These are phyloP conservation scores for Lethenteron reissneri DNA, from an alignment of 2,113 vertebrate genomes.

Conservation along the genomic window DNA sequence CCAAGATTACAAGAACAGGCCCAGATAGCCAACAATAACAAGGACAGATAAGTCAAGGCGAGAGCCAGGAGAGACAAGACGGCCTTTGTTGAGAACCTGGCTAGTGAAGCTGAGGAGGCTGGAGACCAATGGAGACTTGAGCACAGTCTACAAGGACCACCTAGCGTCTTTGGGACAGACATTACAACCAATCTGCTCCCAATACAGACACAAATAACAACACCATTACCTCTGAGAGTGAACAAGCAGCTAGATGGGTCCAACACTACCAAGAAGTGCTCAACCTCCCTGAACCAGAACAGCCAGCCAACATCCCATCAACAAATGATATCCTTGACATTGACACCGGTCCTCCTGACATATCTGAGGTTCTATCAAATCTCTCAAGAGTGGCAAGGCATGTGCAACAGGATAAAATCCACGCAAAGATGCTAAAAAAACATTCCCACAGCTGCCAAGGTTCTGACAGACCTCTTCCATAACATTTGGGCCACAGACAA, in stretches of 20 bases:
- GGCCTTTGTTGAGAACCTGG: not conserved
- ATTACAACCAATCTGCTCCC: not conserved
- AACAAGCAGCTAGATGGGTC: not conserved
- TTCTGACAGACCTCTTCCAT: conserved; percentile 7
- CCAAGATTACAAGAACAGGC: not conserved
- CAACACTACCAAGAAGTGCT: not conserved
- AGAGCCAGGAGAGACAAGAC: not conserved
- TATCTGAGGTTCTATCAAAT: not conserved
- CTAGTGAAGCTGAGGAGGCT: conserved; percentile 3
- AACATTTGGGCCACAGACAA: conserved; percentile 5
- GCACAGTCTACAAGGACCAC: not conserved
- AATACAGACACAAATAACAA: not conserved
- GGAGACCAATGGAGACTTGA: not conserved
- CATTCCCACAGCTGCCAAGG: not conserved
- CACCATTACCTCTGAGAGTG: not conserved
- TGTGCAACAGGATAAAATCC: not conserved
- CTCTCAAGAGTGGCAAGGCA: not conserved
- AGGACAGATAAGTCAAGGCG: not conserved
- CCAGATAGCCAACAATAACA: not conserved
- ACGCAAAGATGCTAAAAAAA: conserved; percentile 8
- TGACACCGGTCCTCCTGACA: not conserved
- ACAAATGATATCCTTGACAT: not conserved
- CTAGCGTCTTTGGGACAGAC: not conserved
- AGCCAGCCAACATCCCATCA: not conserved
- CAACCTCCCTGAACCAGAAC: not conserved